Conservation (phyloP, 2,888 invertebrate species). For the Hylaea fasciaria region DNA sequence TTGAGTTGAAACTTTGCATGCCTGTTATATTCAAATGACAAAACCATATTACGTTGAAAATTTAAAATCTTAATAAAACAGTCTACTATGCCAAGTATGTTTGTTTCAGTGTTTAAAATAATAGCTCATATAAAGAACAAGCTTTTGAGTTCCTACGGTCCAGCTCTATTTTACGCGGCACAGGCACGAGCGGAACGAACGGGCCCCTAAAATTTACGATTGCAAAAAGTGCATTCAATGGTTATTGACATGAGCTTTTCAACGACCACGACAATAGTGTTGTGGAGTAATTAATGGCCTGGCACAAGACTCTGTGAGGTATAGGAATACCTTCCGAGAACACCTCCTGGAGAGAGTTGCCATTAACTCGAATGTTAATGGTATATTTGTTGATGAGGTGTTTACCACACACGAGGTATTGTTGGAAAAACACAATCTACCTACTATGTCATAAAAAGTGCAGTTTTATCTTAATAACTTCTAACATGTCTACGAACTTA, state of each 20-base stretch:
- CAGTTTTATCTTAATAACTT: no score
- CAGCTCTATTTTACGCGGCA: not conserved
- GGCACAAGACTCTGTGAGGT: conserved; percentile 51
- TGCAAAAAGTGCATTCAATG: conserved; percentile 47
- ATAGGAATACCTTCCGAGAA: conserved; percentile 64
- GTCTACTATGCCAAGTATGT: no score
- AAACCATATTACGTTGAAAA: no score
- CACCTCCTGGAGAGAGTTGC: conserved; percentile 64
- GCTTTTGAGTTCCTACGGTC: not conserved
- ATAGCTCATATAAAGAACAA: no score
- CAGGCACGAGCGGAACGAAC: conserved; percentile 39
- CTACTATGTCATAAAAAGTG: no score
- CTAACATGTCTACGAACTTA: no score
- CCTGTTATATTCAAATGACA: no score
- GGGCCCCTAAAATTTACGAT: conserved; percentile 36
- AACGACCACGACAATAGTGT: conserved; percentile 56
- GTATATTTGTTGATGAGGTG: conserved; percentile 39
- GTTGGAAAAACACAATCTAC: conserved; percentile 13
- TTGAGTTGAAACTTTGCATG: no score
- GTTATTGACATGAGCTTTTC: conserved; percentile 65
- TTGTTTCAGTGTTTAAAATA: conserved; percentile 7
- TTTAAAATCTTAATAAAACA: no score
- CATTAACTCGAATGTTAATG: conserved; percentile 61
- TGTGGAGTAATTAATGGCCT: conserved; percentile 73
- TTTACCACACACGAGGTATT: conserved; percentile 61